Conservation (phyloP, 2,797 vertebrate genomes). For the Pangasius krempfi region DNA sequence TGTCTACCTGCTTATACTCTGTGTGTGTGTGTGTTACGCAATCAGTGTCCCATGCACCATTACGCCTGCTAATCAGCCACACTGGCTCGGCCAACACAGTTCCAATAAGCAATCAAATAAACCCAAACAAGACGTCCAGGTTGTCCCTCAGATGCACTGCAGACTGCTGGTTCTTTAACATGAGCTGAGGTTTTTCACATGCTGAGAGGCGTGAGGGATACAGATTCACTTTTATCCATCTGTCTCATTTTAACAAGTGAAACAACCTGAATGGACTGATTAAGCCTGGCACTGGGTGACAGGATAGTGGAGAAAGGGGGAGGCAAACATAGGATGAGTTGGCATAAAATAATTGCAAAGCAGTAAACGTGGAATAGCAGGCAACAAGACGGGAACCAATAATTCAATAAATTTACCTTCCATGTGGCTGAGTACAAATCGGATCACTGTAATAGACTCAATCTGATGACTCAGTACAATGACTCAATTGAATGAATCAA, state of each 20-base stretch:
- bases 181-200: background rate
- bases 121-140: conserved; percentile 23
- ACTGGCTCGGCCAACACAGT: conserved; percentile 26
- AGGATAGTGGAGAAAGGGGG: background rate
- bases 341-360: conserved; percentile 3
- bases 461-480: background rate
- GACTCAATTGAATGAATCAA: background rate
- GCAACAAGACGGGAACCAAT: background rate
- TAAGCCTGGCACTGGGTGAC: background rate
- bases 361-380: background rate
- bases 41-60: conserved; percentile 41
- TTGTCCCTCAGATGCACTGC: background rate
- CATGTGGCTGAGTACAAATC: background rate
- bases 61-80: conserved; percentile 39
- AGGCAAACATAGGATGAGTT: background rate
- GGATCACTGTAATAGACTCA: conserved; percentile 3
- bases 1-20: background rate
- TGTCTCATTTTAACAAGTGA: conserved; percentile 1
- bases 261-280: background rate
- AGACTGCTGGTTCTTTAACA: background rate
- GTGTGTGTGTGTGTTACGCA: conserved; percentile 37
- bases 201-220: background rate
- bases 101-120: conserved; percentile 42
- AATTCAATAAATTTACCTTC: conserved; percentile 2
- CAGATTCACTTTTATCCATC: conserved; percentile 1